Evolutionary conservation across 1,140 invertebrate species (phyloP).

Genomic region (Drosophila baimaii): DNA sequence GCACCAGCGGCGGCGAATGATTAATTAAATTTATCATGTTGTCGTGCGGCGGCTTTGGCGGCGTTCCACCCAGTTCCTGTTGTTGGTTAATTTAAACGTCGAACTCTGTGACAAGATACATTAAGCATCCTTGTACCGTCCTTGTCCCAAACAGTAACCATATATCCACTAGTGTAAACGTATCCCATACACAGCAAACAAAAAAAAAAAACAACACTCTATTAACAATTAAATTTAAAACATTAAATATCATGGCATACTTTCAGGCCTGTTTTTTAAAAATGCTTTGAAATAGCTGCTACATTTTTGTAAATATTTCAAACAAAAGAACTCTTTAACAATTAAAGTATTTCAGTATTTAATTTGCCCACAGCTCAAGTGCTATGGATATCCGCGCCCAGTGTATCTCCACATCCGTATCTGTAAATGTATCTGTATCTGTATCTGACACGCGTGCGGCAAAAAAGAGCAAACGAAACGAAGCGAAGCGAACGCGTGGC

Average conservation of each 20-base stretch:
- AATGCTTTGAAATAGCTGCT: no score
- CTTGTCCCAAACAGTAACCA: conserved; percentile 18
- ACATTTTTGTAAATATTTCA: background rate
- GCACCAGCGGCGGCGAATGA: conserved; percentile 48
- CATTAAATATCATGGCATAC: no score
- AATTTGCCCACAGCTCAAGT: background rate
- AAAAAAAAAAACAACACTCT: no score
- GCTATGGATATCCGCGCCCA: background rate
- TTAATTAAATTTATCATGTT: conserved; percentile 82
- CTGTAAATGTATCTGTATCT: conserved; percentile 40
- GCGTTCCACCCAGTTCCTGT: conserved; percentile 41
- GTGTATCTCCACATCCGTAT: conserved; percentile 12
- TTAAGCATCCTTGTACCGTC: conserved; percentile 56
- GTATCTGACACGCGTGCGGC: conserved; percentile 30
- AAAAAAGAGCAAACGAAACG: conserved; percentile 27
- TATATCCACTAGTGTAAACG: conserved; percentile 13
- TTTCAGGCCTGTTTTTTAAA: no score
- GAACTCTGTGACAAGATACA: conserved; percentile 74
- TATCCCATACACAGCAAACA: background rate
- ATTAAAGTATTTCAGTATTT: background rate
- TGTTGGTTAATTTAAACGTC: conserved; percentile 78
- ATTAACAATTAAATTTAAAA: no score
- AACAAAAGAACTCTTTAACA: no score
- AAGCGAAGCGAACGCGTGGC: conserved; percentile 18
- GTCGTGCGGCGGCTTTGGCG: conserved; percentile 45